These are phyloP conservation scores for Whitmania pigra DNA, from an alignment of 1,140 invertebrate genomes.

Conservation along the genomic window DNA sequence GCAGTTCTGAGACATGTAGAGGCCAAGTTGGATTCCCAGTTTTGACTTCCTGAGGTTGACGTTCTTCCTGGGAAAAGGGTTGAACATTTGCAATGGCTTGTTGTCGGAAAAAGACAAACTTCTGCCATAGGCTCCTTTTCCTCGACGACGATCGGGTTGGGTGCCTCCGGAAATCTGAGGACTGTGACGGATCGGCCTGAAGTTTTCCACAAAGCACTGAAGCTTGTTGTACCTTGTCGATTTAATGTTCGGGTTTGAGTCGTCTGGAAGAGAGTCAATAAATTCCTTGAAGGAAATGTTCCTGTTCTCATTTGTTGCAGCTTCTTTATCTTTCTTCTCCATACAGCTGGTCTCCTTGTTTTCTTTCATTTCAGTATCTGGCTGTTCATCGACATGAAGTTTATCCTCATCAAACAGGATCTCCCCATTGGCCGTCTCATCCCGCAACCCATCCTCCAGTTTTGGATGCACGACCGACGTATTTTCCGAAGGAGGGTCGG, in stretches of 20 bases:
- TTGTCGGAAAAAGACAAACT: too few species aligned
- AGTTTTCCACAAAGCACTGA: constrained; percentile 10
- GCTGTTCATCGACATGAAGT: background rate
- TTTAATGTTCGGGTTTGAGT: background rate
- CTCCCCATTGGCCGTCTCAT: too few species aligned
- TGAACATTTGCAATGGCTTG: constrained; percentile 27
- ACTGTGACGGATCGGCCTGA: background rate
- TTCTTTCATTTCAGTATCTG: background rate
- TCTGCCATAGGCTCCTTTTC: background rate
- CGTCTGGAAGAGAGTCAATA: constrained; percentile 5
- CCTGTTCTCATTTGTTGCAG: background rate
- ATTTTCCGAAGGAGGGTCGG: background rate
- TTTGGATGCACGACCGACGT: background rate
- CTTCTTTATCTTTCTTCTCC: background rate
- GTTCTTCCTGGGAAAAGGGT: constrained; percentile 33
- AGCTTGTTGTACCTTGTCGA: background rate
- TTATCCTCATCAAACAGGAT: too few species aligned
- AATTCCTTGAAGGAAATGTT: constrained; percentile 8
- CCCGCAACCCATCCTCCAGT: too few species aligned
- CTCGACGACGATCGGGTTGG: constrained; percentile 15
- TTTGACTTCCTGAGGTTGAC: constrained; percentile 30
- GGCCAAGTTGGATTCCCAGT: constrained; percentile 34
- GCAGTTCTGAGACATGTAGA: constrained; percentile 27
- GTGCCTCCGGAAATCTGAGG: background rate
- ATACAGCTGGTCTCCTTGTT: too few species aligned